Conservation (phyloP, 92 coral and sea anemone species). For the Metridium senile region DNA sequence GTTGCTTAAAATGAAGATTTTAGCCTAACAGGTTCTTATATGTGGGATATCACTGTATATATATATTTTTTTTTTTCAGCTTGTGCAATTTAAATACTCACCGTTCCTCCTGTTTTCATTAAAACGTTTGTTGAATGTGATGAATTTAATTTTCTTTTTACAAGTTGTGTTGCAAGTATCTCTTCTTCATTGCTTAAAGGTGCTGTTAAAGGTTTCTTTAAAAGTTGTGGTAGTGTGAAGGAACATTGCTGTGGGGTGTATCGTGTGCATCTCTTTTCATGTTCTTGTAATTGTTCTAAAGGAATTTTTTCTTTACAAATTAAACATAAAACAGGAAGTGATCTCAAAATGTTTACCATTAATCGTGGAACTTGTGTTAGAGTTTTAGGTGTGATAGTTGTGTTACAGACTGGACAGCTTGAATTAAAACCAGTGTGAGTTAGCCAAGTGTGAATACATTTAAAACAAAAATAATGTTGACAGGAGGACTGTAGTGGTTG, state of each 20-base stretch:
- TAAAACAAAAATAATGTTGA: constrained; percentile 15
- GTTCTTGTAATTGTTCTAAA: constrained; percentile 2
- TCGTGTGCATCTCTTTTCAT: not conserved
- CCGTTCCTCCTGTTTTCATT: constrained; percentile 28
- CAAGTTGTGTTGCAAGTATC: constrained; percentile 2
- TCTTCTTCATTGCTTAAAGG: constrained; percentile 3
- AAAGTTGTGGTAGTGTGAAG: not conserved
- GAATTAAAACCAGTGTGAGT: not conserved
- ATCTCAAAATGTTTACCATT: not conserved
- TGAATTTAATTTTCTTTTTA: constrained; percentile 6
- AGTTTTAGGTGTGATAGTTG: not conserved
- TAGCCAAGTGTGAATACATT: not conserved
- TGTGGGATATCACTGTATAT: too few species aligned
- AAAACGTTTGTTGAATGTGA: not conserved
- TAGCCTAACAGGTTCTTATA: too few species aligned
- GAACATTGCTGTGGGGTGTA: not conserved
- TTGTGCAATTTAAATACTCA: too few species aligned
- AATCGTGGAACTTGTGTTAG: constrained; percentile 4
- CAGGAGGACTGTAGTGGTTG: constrained; percentile 11
- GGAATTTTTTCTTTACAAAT: not conserved
- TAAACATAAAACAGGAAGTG: not conserved
- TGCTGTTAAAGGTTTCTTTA: not conserved
- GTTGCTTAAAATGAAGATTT: too few species aligned
- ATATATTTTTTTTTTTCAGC: too few species aligned
- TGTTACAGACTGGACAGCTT: constrained; percentile 13